Evolutionary conservation across 1,140 invertebrate species (phyloP).

Genomic region (Bombus breviceps): DNA sequence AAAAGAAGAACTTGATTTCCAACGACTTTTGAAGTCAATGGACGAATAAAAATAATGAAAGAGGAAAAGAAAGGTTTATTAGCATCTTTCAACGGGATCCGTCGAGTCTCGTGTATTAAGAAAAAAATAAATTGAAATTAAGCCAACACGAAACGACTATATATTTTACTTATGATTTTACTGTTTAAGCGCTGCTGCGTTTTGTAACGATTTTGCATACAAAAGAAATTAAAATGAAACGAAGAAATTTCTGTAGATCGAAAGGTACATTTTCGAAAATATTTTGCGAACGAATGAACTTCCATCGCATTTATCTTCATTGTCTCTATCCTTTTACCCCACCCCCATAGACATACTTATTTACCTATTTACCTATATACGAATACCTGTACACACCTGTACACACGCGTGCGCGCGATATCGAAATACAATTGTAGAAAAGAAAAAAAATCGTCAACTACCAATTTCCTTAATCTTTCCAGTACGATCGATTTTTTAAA

Average conservation of each 20-base stretch:
- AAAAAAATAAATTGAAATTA: constrained; percentile 3
- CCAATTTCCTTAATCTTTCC: constrained; percentile 13
- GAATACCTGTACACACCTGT: too few species aligned
- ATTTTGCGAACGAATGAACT: background rate
- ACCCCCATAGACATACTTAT: too few species aligned
- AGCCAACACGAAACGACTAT: background rate
- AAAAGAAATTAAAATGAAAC: constrained; percentile 22
- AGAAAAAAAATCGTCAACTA: background rate
- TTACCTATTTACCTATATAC: background rate
- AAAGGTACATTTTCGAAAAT: background rate
- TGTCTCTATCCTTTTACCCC: background rate
- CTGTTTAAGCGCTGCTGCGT: constrained; percentile 11
- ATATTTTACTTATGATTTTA: constrained; percentile 28
- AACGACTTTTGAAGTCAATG: background rate
- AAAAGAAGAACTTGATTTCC: constrained; percentile 5
- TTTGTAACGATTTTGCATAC: constrained; percentile 45
- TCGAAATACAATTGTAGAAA: constrained; percentile 49
- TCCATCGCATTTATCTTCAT: constrained; percentile 2
- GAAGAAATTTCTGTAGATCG: constrained; percentile 35
- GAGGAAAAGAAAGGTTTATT: constrained; percentile 1
- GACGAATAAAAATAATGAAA: constrained; percentile 2
- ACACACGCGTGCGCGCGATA: background rate
- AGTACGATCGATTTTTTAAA: constrained; percentile 27
- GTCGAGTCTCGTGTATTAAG: constrained; percentile 8
- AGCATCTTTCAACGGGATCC: constrained; percentile 20